These are phyloP conservation scores for Argynnis bischoffii DNA, from an alignment of 2,888 invertebrate species.

Conservation along the genomic window DNA sequence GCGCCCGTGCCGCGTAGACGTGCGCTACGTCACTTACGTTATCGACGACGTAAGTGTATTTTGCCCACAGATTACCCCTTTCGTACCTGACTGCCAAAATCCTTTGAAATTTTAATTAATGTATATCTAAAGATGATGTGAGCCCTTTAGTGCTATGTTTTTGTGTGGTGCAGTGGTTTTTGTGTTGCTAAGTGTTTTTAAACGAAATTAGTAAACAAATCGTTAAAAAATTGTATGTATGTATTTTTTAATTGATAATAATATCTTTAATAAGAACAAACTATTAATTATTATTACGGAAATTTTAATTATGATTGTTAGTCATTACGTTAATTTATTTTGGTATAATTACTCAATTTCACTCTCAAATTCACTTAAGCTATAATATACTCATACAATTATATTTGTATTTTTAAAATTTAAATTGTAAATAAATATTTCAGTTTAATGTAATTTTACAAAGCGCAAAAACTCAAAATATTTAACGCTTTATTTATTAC, in stretches of 20 bases:
- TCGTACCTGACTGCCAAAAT: slow-evolving; percentile 41
- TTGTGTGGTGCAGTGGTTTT: slow-evolving; percentile 45
- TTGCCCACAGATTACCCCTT: slow-evolving; percentile 16
- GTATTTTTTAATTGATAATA: neutral
- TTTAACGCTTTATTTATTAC: too few relatives aligned
- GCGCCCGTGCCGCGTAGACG: slow-evolving; percentile 69
- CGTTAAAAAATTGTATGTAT: slow-evolving; percentile 13
- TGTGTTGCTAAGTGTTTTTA: slow-evolving; percentile 26
- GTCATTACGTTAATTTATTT: slow-evolving; percentile 9
- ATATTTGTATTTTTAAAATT: too few relatives aligned
- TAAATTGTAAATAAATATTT: too few relatives aligned
- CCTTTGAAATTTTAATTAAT: slow-evolving; percentile 44
- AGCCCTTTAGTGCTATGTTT: slow-evolving; percentile 35
- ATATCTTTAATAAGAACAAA: neutral
- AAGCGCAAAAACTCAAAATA: too few relatives aligned
- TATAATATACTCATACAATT: too few relatives aligned
- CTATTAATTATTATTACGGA: neutral
- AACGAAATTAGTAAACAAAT: slow-evolving; percentile 2
- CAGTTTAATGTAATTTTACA: too few relatives aligned
- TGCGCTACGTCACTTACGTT: slow-evolving; percentile 37
- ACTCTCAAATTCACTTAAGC: slow-evolving; percentile 5
- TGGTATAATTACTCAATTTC: slow-evolving; percentile 18
- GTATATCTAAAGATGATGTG: slow-evolving; percentile 44
- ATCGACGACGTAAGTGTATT: slow-evolving; percentile 16
- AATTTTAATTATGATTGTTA: neutral